phyloP scores from a whole-genome alignment of 1,140 invertebrate genomes.

The Drosophila erecta region DNA sequence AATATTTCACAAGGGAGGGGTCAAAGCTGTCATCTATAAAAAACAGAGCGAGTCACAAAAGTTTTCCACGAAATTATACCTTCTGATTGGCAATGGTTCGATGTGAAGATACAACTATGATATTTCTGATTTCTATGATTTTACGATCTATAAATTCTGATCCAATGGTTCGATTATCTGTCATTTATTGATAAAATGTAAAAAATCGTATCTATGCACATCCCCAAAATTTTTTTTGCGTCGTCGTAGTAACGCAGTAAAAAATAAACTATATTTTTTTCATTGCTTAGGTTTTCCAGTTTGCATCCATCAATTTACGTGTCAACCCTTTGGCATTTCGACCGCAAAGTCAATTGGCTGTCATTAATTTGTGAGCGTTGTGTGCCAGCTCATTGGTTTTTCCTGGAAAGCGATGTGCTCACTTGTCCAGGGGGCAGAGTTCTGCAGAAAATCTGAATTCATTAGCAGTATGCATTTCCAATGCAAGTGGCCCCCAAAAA shows the following conservation, averaged over 20 bases:
- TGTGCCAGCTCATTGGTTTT: constrained; percentile 10
- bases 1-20: constrained; percentile 16
- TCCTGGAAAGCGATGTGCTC: constrained; percentile 11
- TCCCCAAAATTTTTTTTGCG: too few relatives aligned
- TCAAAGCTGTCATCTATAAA: constrained; percentile 11
- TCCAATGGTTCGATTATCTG: not conserved
- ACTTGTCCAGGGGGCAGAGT: constrained; percentile 12
- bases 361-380: constrained; percentile 14
- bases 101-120: not conserved
- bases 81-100: not conserved
- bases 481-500: constrained; percentile 53
- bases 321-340: not conserved
- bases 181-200: not conserved
- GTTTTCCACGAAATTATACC: constrained; percentile 24
- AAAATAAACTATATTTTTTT: not conserved
- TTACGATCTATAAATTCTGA: not conserved
- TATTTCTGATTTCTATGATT: not conserved
- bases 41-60: constrained; percentile 26
- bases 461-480: not conserved
- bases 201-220: too few relatives aligned
- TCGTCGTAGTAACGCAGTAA: too few relatives aligned
- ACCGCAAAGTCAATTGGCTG: constrained; percentile 22
- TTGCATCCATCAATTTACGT: not conserved
- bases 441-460: constrained; percentile 1
- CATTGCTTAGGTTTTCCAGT: not conserved